Evolutionary conservation across 2,113 vertebrate species (phyloP).

Genomic region (Prietella phreatophila): DNA sequence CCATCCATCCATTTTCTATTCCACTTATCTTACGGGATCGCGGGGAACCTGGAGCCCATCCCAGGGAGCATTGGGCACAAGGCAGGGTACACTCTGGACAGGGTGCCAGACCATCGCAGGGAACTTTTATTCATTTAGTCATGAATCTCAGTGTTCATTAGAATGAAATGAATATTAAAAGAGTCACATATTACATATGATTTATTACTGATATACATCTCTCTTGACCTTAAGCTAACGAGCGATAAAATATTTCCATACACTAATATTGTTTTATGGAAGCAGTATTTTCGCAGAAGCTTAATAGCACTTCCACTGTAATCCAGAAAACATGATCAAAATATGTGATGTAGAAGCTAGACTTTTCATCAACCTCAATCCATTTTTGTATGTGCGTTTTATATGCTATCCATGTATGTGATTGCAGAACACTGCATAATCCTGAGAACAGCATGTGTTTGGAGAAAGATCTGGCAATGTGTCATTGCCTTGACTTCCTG

Average conservation of each 20-base stretch:
- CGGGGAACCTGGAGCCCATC: no score
- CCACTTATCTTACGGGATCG: no score
- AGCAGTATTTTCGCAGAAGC: neutral
- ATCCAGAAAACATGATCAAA: neutral
- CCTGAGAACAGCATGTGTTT: slow-evolving; percentile 5
- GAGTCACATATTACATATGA: neutral
- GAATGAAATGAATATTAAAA: neutral
- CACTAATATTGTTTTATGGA: neutral
- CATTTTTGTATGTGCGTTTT: neutral
- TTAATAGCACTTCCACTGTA: neutral
- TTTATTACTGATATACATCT: neutral
- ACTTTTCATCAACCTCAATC: neutral
- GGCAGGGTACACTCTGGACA: no score
- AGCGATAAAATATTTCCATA: neutral
- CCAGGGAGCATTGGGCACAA: no score
- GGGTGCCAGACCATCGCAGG: no score
- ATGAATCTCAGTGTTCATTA: neutral
- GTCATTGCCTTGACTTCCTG: neutral
- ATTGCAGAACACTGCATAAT: neutral
- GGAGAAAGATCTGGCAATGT: slow-evolving; percentile 11
- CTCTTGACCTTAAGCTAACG: neutral
- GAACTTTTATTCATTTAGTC: neutral
- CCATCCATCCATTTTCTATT: no score
- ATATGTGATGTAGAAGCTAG: neutral
- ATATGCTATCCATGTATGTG: neutral